Conservation (phyloP, 2,797 vertebrate genomes). For the Sebastiscus tertius region DNA sequence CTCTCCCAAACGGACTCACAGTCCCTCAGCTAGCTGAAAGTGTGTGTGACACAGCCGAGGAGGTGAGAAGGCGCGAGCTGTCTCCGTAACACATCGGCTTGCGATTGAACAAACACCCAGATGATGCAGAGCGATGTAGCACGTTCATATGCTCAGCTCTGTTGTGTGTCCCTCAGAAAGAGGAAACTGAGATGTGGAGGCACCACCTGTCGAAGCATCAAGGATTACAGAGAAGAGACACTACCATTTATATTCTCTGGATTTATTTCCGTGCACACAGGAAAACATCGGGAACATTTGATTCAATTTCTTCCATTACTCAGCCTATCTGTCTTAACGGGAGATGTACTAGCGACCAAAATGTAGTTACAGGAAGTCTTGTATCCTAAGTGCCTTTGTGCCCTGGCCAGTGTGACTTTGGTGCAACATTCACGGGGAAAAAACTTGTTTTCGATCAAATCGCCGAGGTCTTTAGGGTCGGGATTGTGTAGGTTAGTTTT, state of each 20-base stretch:
- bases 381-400: background rate
- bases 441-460: background rate
- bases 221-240: constrained; percentile 6
- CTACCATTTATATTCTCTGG: constrained; percentile 1
- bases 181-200: background rate
- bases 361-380: background rate
- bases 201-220: constrained; percentile 15
- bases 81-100: constrained; percentile 37
- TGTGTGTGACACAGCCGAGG: constrained; percentile 27
- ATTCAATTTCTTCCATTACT: constrained; percentile 11
- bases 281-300: constrained; percentile 6
- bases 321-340: constrained; percentile 6
- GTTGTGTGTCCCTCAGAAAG: background rate
- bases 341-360: constrained; percentile 18
- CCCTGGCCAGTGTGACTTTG: background rate
- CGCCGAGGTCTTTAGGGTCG: background rate
- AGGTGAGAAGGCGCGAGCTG: constrained; percentile 35
- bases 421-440: background rate
- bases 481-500: background rate
- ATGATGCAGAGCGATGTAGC: constrained; percentile 5
- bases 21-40: background rate
- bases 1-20: background rate
- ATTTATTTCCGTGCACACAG: constrained; percentile 7
- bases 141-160: background rate
- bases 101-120: constrained; percentile 1